Evolutionary conservation across 2,888 invertebrate species (phyloP).

Genomic region (Notodonta ziczac): DNA sequence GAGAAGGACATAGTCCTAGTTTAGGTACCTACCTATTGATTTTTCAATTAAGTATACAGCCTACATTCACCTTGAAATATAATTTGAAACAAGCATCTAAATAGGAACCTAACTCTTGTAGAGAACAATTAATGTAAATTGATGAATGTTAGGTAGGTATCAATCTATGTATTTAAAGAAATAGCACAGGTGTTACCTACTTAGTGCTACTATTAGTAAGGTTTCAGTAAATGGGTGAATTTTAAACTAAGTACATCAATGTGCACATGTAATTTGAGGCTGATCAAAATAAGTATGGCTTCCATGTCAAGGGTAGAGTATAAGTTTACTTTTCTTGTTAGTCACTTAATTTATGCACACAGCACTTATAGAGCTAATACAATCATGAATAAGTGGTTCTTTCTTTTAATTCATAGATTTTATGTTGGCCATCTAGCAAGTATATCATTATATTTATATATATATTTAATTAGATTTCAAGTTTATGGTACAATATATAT

Average conservation of each 20-base stretch:
- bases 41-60: slow-evolving; percentile 16
- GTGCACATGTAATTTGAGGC: slow-evolving; percentile 44
- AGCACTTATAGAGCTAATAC: not conserved
- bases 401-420: too few species aligned
- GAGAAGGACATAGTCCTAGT: slow-evolving; percentile 11
- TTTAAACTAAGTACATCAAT: slow-evolving; percentile 28
- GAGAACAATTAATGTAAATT: not conserved
- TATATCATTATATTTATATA: too few species aligned
- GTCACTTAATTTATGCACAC: not conserved
- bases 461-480: too few species aligned
- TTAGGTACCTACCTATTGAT: slow-evolving; percentile 17
- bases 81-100: not conserved
- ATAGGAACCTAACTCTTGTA: too few species aligned
- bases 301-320: slow-evolving; percentile 58
- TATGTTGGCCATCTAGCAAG: too few species aligned
- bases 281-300: slow-evolving; percentile 56
- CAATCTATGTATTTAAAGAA: not conserved
- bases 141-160: too few species aligned
- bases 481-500: too few species aligned
- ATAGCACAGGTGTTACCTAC: not conserved
- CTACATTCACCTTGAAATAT: not conserved
- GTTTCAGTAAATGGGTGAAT: slow-evolving; percentile 41
- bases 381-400: too few species aligned
- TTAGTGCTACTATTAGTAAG: slow-evolving; percentile 26
- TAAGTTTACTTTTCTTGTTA: not conserved